A percentile compares a stretch with the other conserved stretches of the same genome.
These are phyloP conservation scores for Himalopsyche tibetana DNA, from an alignment of 2,888 invertebrate genomes.

Conservation along the genomic window DNA sequence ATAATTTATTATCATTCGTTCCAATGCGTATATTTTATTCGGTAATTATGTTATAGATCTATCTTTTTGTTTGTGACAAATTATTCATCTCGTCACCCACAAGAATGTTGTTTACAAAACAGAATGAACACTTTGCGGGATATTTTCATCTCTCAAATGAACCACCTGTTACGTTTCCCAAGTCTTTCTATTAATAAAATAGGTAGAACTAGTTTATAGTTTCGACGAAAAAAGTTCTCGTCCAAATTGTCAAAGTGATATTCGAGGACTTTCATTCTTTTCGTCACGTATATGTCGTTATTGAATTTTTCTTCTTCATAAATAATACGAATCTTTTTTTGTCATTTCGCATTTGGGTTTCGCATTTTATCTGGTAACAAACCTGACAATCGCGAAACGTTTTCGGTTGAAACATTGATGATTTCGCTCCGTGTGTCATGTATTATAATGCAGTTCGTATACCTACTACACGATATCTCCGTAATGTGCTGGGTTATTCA, in stretches of 20 bases:
- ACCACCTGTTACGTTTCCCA: slow-evolving; percentile 28
- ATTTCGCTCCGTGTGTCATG: background rate
- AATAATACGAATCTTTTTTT: slow-evolving; percentile 3
- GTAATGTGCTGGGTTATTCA: slow-evolving; percentile 14
- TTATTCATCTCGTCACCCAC: background rate
- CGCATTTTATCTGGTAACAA: background rate
- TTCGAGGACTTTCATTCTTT: background rate
- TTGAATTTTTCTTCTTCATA: background rate
- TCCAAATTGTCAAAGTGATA: background rate
- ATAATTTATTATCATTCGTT: too few relatives aligned
- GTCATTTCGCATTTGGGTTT: background rate
- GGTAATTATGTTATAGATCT: too few relatives aligned
- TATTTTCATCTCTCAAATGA: background rate
- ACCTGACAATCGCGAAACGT: background rate
- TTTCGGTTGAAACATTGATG: background rate
- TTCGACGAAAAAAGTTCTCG: background rate
- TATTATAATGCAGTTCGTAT: background rate
- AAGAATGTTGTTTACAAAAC: slow-evolving; percentile 34
- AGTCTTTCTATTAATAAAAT: background rate
- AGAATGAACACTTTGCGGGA: background rate
- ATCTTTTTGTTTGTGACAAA: background rate
- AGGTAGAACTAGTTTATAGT: slow-evolving; percentile 3
- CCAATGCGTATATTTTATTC: too few relatives aligned
- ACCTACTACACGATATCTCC: background rate
- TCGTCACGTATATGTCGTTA: background rate